Evolutionary conservation across 2,113 vertebrate genomes (phyloP), one percentile per base, ranked within the genome.

Genomic region (Alexandromys fortis): DNA sequence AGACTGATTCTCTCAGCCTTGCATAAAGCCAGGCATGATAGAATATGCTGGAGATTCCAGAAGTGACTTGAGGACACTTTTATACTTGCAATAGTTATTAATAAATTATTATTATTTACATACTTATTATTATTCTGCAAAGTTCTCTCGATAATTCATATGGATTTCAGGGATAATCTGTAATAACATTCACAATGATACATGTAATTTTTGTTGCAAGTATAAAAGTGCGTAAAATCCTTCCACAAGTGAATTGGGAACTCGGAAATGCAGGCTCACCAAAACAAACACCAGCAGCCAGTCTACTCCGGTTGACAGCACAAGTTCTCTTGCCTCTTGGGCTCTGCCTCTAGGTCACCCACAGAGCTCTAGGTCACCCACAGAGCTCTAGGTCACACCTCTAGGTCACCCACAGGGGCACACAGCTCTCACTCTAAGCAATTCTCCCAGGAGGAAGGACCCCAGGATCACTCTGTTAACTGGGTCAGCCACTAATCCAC

Each of bases 101-200:
- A 58, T 58, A 58, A 58, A 58, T 58, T 21, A 58, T 58, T 58
- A 19, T 58, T 58, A 21, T 58, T 58, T 58, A 42, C 19, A 65
- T 13, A 17, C 17, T 85, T 63, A 45, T 28, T 63, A 85, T 67
- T 45, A 63, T 33, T 45, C 52, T 82, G n/a, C 65, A 91, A n/a
- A 26, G 28, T 86, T 61, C 65, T 72, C 85, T 91, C 91, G 83
- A 91, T 68, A 67, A 77, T 78, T 79, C 87, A 65, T 21, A 58
- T 42, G 75, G 47, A 91, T 89, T 75, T 96, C 86, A 91, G 87
- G 63, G 30, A 35, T 79, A n/a, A 93, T 93, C 75, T 87, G 10
- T 72, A 81, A 96, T 86, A 95, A 83, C 26, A 19, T 5, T 38
- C 45, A 91, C 26, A 89, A 78, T 45, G 76, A 94, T 75, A 19